Base-by-base conservation (phyloP, 2,888 invertebrate species). In the Amphiduros pacificus region DNA sequence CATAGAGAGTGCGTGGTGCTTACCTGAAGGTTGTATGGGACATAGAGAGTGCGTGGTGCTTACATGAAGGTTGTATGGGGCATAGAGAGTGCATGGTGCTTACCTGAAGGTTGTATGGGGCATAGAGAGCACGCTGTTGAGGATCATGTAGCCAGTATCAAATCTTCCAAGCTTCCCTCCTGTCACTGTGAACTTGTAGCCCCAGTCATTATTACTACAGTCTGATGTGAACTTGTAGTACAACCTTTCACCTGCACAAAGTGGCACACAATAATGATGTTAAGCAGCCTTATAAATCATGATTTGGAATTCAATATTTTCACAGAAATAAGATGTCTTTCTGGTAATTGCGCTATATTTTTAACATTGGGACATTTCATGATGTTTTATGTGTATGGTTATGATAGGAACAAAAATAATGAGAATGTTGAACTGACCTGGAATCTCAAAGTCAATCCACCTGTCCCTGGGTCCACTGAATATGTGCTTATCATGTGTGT, bases 171-270 rank as follows among this genome's bases (percentile, higher is more conserved):
- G 64, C 24, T 73, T 73, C 17, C 79, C 78, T 20, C 77, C 60
- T 24, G 71, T 69, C 55, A 77, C 79, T 61, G 74, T 79, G 63
- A 81, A 80, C 69, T 78, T 78, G 69, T 80, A 80, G 24, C 79
- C 80, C 79, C 80, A 81, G 55, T 80, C 79, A 28, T 75, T 76
- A 67, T 78, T 79, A 59, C 76, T 76, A 65, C 75, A 72, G 66
- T 81, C 80, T 0, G 79, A 77, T 29, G 76, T 76, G 59, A 80
- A 81, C 61, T 76, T 69, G 70, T 76, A 79, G 58, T 77, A 76
- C 2, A 81, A 69, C 3, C 67, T 65, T 62, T 79, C 73, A 14
- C 80, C 80, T 79, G 63, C 1, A 68, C 61, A 53, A 48, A 28
- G n/a, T n/a, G n/a, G n/a, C n/a, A n/a, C n/a, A 44, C 44, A 44